Evolutionary conservation across 2,797 vertebrate species (phyloP), one percentile per base, ranked within the genome.

Genomic region (Sciaenops ocellatus): DNA sequence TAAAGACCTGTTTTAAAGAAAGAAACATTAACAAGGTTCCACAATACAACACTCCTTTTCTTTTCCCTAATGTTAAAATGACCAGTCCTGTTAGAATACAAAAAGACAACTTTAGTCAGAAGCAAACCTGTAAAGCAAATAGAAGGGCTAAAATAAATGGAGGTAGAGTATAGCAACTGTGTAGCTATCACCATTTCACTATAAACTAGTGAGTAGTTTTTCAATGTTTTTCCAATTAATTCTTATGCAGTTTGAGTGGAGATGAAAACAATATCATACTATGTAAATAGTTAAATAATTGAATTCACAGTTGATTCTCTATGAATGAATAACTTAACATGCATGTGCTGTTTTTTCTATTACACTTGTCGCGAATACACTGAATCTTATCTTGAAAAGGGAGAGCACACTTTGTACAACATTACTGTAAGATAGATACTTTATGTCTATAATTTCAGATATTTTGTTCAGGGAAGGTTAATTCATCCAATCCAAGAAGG

Each of bases 371-470:
- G 72, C 60, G 20, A 79, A 89, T 75, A 90, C 87, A 89, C 85
- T 90, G 83, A 86, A 87, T 76, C 11, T 75, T 82, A 16, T 79
- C 18, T 75, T 64, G 42, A 73, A 86, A 87, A 85, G 85, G 80
- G 63, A 85, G n/a, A 80, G 69, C 66, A 83, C 76, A 83, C 57
- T 85, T 92, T 89, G 85, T 88, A 89, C 87, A 85, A 78, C 73
- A 77, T 75, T 65, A 78, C 77, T 80, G 70, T 80, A 82, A 12
- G 12, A 13, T 38, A 62, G 11, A 83, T 68, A 72, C 34, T 80
- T 10, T 70, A 28, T 71, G 34, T 79, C 73, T 70, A 13, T 24
- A 48, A 41, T 71, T 54, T 59, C 0, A 11, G 12, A 68, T 34
- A 16, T 82, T 79, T 73, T 71, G 78, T 88, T 87, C 85, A 86